A percentile compares a stretch with the other conserved stretches of the same genome.
Conservation (phyloP, 2,888 invertebrate genomes). For the Pelosia muscerda region DNA sequence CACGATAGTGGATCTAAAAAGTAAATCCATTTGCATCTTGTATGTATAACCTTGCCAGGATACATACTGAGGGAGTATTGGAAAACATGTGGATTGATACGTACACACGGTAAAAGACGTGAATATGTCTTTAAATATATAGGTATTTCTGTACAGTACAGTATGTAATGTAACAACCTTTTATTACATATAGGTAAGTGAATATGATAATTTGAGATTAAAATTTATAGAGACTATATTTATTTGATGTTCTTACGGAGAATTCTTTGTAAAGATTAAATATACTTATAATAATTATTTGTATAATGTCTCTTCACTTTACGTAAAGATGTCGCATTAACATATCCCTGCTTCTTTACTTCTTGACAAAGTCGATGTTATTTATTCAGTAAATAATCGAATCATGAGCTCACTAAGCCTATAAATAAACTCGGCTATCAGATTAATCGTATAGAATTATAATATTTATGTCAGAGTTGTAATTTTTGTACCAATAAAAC, state of each 20-base stretch:
- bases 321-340: not conserved
- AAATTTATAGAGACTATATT: not conserved
- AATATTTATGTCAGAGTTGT: too few relatives aligned
- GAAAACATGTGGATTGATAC: too few relatives aligned
- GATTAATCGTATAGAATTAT: not conserved
- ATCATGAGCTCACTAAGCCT: not conserved
- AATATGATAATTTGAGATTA: not conserved
- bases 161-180: too few relatives aligned
- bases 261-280: not conserved
- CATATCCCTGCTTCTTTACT: not conserved
- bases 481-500: too few relatives aligned
- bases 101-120: too few relatives aligned
- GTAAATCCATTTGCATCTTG: too few relatives aligned
- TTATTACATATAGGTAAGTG: not conserved
- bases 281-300: not conserved
- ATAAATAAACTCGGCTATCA: not conserved
- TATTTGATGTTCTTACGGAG: not conserved
- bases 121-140: too few relatives aligned
- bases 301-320: not conserved
- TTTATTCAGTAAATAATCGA: not conserved
- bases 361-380: not conserved
- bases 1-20: too few relatives aligned
- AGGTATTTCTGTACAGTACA: too few relatives aligned
- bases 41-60: too few relatives aligned
- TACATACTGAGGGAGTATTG: too few relatives aligned